Evolutionary conservation across 2,797 vertebrate species (phyloP).

Genomic region (Crenichthys baileyi): DNA sequence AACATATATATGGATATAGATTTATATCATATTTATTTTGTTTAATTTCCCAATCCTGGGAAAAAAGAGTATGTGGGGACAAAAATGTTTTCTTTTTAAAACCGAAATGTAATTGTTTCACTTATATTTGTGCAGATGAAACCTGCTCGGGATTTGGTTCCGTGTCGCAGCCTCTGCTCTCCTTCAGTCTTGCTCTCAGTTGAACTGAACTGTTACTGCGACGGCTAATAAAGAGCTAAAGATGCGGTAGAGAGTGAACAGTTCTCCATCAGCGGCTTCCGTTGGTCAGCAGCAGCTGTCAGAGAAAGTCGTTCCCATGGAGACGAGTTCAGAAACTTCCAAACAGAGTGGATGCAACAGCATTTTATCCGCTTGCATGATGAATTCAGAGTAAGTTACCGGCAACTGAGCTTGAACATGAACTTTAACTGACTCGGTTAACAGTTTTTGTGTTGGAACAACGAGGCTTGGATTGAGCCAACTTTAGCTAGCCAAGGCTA

Average conservation of each 20-base stretch:
- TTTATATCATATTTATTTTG: background rate
- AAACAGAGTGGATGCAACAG: conserved; percentile 45
- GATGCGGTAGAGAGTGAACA: background rate
- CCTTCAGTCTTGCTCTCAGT: background rate
- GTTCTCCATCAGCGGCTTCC: background rate
- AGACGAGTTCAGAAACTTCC: conserved; percentile 40
- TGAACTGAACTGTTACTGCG: background rate
- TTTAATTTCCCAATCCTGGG: background rate
- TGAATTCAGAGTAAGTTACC: conserved; percentile 60
- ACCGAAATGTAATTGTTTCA: background rate
- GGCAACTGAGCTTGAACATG: rapidly evolving
- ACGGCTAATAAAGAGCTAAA: background rate
- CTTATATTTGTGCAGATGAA: background rate
- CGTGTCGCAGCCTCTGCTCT: too few relatives aligned
- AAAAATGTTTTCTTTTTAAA: background rate
- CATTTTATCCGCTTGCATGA: conserved; percentile 14
- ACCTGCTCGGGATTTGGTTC: background rate
- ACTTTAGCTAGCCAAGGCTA: background rate
- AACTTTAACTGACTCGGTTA: background rate
- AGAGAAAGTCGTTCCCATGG: conserved; percentile 52
- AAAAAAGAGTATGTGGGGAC: background rate
- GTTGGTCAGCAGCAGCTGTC: conserved; percentile 11
- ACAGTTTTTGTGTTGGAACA: background rate
- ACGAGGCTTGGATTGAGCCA: background rate
- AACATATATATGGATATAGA: too few relatives aligned